phyloP scores from a whole-genome alignment of 1,140 invertebrate genomes.

The Cotesia vestalis region DNA sequence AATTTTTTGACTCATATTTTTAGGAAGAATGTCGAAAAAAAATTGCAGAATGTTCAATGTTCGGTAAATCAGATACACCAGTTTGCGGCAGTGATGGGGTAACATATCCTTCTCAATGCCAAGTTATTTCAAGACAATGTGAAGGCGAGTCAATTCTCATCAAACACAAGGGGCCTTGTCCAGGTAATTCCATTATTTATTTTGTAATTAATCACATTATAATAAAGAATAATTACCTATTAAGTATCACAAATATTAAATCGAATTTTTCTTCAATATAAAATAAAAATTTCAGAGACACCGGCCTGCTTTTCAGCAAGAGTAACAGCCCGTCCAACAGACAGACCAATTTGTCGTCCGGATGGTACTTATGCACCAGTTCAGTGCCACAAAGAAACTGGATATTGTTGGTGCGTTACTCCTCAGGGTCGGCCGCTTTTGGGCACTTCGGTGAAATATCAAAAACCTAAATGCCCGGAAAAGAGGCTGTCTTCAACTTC shows the following conservation, averaged over 20 bases:
- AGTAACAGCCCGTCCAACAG: conserved; percentile 48
- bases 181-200: conserved; percentile 64
- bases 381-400: conserved; percentile 82
- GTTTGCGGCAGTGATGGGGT: conserved; percentile 84
- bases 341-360: conserved; percentile 74
- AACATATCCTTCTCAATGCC: conserved; percentile 81
- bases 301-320: conserved; percentile 66
- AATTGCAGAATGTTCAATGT: conserved; percentile 59
- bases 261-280: neutral
- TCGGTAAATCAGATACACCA: conserved; percentile 55
- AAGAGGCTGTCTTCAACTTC: conserved; percentile 36
- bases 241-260: neutral
- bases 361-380: conserved; percentile 85
- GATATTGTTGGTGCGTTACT: conserved; percentile 87
- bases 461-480: conserved; percentile 73
- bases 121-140: conserved; percentile 78
- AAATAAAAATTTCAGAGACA: conserved; percentile 51
- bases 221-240: too few species aligned
- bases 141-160: conserved; percentile 73
- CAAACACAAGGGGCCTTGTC: conserved; percentile 77
- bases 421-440: conserved; percentile 80
- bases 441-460: conserved; percentile 75
- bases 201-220: too few species aligned
- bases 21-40: conserved; percentile 63
- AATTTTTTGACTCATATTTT: conserved; percentile 27